These are phyloP conservation scores for Mythimna vitellina DNA, from an alignment of 2,888 invertebrate genomes.

Conservation along the genomic window DNA sequence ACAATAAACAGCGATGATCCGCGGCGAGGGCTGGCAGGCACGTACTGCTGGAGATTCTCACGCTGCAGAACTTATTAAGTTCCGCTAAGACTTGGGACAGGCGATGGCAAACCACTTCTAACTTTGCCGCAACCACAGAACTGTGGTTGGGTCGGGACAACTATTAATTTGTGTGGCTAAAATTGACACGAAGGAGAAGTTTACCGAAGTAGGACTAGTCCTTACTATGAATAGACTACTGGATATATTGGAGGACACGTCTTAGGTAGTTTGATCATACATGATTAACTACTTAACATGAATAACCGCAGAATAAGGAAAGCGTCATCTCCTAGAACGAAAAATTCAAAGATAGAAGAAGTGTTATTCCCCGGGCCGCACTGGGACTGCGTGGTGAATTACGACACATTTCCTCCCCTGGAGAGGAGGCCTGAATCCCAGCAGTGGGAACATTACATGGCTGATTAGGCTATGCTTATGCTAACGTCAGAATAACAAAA, in stretches of 20 bases:
- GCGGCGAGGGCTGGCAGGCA: constrained; percentile 25
- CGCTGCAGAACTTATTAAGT: constrained; percentile 40
- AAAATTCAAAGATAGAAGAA: too few species aligned
- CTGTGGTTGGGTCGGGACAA: constrained; percentile 2
- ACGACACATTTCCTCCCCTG: too few species aligned
- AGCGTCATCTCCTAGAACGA: too few species aligned
- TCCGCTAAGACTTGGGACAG: constrained; percentile 20
- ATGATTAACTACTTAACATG: neutral
- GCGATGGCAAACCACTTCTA: constrained; percentile 28
- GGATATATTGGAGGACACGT: neutral
- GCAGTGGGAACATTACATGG: too few species aligned
- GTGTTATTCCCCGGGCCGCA: too few species aligned
- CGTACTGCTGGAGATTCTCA: constrained; percentile 42
- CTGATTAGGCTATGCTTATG: too few species aligned
- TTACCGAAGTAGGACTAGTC: neutral
- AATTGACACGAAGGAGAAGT: constrained; percentile 7
- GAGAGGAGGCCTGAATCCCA: too few species aligned
- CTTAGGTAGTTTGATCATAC: neutral
- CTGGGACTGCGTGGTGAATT: too few species aligned
- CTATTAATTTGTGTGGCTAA: constrained; percentile 43
- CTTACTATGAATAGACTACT: neutral
- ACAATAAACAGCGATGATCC: constrained; percentile 54
- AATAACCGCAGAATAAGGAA: neutral
- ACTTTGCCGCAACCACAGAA: constrained; percentile 32
- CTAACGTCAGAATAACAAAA: neutral